A percentile compares a stretch with the other conserved stretches of the same genome.
Evolutionary conservation across 2,797 vertebrate genomes (phyloP).

Genomic region (Eupleurogrammus muticus): DNA sequence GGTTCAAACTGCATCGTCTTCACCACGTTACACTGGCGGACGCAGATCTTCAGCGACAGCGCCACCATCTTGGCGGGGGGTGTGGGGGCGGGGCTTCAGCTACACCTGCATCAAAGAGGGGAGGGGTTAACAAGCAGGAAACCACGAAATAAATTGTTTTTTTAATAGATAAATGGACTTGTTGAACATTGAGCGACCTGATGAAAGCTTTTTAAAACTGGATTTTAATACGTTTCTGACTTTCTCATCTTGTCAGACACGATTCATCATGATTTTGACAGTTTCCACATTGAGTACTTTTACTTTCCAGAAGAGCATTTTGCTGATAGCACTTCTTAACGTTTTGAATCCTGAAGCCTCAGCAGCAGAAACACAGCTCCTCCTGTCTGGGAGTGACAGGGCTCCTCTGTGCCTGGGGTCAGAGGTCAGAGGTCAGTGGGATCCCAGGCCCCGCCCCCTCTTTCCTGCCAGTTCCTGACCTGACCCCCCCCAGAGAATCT

Average conservation of each 20-base stretch:
- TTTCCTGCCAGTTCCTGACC: conserved; percentile 56
- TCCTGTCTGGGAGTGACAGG: conserved; percentile 64
- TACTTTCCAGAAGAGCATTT: too few species aligned
- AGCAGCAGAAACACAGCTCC: conserved; percentile 57
- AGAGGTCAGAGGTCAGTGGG: conserved; percentile 62
- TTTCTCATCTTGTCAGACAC: too few species aligned
- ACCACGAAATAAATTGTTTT: neutral
- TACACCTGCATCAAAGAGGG: conserved; percentile 62
- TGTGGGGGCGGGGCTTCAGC: conserved; percentile 43
- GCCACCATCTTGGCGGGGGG: conserved; percentile 90
- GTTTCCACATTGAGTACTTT: too few species aligned
- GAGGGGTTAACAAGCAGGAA: neutral
- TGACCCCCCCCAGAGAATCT: conserved; percentile 69
- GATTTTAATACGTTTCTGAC: too few species aligned
- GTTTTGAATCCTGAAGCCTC: too few species aligned
- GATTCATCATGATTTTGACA: too few species aligned
- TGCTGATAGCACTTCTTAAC: too few species aligned
- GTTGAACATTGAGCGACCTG: too few species aligned
- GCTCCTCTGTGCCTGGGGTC: conserved; percentile 61
- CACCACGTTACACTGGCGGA: conserved; percentile 98
- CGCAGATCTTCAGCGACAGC: conserved; percentile 96
- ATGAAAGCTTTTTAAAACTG: too few species aligned
- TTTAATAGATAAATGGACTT: too few species aligned
- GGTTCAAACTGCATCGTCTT: conserved; percentile 99
- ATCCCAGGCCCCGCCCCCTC: conserved; percentile 52